Conservation (phyloP, 2,888 invertebrate species). For the Hemicrepidius hirtus region DNA sequence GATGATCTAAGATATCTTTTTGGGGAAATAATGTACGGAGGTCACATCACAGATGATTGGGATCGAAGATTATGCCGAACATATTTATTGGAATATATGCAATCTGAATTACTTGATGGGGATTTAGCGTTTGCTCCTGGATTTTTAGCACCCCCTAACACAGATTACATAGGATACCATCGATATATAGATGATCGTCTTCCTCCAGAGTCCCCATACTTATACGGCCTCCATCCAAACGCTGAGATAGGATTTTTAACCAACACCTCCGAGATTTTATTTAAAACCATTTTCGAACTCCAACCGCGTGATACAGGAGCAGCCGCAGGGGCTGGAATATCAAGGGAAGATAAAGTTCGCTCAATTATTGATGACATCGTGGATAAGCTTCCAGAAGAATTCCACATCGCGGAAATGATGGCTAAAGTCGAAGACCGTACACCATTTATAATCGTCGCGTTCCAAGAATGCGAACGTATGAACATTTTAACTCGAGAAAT, state of each 20-base stretch:
- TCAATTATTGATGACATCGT: constrained; percentile 87
- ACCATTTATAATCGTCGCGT: constrained; percentile 92
- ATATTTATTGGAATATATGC: constrained; percentile 91
- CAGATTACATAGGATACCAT: constrained; percentile 91
- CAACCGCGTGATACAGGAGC: constrained; percentile 90
- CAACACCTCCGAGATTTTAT: constrained; percentile 88
- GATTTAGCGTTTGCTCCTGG: constrained; percentile 88
- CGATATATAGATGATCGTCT: constrained; percentile 89
- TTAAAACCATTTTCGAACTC: constrained; percentile 90
- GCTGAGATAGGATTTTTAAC: constrained; percentile 96
- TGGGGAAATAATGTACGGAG: constrained; percentile 98
- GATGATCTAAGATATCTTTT: constrained; percentile 95
- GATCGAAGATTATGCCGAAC: constrained; percentile 91
- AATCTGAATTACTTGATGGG: constrained; percentile 90
- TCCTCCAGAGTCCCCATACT: constrained; percentile 90
- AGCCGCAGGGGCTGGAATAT: constrained; percentile 80
- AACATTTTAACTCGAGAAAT: constrained; percentile 90
- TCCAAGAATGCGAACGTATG: constrained; percentile 97
- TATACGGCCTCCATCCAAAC: constrained; percentile 95
- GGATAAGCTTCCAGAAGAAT: constrained; percentile 92
- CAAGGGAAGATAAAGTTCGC: constrained; percentile 88
- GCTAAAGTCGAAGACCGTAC: constrained; percentile 91
- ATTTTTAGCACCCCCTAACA: constrained; percentile 91
- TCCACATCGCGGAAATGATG: constrained; percentile 90
- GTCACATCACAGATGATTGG: constrained; percentile 98